These are phyloP conservation scores for Lacanobia oleracea DNA, from an alignment of 2,888 invertebrate species.

Conservation along the genomic window DNA sequence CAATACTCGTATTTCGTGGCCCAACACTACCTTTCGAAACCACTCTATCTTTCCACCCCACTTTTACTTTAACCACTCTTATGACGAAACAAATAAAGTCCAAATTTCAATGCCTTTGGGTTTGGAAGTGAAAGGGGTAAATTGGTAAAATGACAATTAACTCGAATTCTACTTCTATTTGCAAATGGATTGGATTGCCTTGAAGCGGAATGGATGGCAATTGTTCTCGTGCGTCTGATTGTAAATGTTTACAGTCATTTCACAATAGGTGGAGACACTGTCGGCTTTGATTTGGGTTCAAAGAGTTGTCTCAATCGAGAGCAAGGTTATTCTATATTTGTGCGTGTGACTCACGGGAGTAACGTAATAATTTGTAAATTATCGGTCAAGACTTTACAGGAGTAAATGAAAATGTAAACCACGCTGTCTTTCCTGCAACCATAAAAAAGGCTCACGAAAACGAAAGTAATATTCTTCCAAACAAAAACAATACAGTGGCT, in stretches of 20 bases:
- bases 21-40: slow-evolving; percentile 73
- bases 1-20: slow-evolving; percentile 84
- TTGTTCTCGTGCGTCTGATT: slow-evolving; percentile 76
- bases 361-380: background rate
- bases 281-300: slow-evolving; percentile 29
- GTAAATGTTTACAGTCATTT: slow-evolving; percentile 71
- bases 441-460: no score
- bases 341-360: background rate
- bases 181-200: slow-evolving; percentile 89
- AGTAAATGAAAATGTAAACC: no score
- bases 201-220: slow-evolving; percentile 78
- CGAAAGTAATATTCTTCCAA: no score
- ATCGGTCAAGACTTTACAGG: background rate
- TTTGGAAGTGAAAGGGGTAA: slow-evolving; percentile 26
- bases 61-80: slow-evolving; percentile 31
- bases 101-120: slow-evolving; percentile 46
- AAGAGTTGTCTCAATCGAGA: slow-evolving; percentile 24
- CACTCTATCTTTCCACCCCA: slow-evolving; percentile 37
- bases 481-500: no score
- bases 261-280: slow-evolving; percentile 69
- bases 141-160: slow-evolving; percentile 82
- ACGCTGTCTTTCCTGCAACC: no score
- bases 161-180: slow-evolving; percentile 83
- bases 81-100: slow-evolving; percentile 14
- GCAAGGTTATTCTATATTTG: background rate